Evolutionary conservation across 2,888 invertebrate species (phyloP).

Genomic region (Tachina fera): DNA sequence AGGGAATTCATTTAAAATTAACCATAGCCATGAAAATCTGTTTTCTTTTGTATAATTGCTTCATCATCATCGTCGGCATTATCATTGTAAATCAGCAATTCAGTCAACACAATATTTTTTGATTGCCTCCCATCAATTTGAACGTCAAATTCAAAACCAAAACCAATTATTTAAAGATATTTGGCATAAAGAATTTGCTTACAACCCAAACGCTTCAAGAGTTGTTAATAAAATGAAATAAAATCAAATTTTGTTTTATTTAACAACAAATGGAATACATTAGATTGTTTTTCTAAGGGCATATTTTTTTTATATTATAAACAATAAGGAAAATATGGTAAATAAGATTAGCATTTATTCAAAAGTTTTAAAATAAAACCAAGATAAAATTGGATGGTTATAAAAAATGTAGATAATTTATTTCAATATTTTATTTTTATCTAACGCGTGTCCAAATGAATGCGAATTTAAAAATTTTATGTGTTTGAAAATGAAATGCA

Average conservation of each 20-base stretch:
- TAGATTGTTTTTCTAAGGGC: slow-evolving; percentile 8
- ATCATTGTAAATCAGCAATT: neutral
- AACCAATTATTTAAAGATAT: slow-evolving; percentile 62
- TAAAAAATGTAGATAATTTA: too few species aligned
- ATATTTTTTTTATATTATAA: slow-evolving; percentile 22
- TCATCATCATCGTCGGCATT: slow-evolving; percentile 55
- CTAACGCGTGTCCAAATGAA: too few species aligned
- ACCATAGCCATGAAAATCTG: slow-evolving; percentile 63
- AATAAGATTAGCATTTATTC: slow-evolving; percentile 59
- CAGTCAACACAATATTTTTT: slow-evolving; percentile 9
- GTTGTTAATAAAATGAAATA: slow-evolving; percentile 28
- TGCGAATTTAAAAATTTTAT: neutral
- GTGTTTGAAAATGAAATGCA: too few species aligned
- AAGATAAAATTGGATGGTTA: neutral
- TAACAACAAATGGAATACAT: slow-evolving; percentile 65
- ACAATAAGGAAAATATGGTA: slow-evolving; percentile 3
- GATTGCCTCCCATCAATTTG: slow-evolving; percentile 61
- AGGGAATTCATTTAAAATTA: slow-evolving; percentile 46
- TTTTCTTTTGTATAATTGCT: slow-evolving; percentile 63
- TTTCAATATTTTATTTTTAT: too few species aligned
- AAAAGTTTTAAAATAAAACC: neutral
- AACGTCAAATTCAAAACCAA: slow-evolving; percentile 65
- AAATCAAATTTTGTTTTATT: slow-evolving; percentile 63
- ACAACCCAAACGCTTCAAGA: neutral
- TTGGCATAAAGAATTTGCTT: slow-evolving; percentile 45